Evolutionary conservation across 2,797 vertebrate species (phyloP), one percentile per base, ranked within the genome.

Genomic region (Hydrolagus colliei): DNA sequence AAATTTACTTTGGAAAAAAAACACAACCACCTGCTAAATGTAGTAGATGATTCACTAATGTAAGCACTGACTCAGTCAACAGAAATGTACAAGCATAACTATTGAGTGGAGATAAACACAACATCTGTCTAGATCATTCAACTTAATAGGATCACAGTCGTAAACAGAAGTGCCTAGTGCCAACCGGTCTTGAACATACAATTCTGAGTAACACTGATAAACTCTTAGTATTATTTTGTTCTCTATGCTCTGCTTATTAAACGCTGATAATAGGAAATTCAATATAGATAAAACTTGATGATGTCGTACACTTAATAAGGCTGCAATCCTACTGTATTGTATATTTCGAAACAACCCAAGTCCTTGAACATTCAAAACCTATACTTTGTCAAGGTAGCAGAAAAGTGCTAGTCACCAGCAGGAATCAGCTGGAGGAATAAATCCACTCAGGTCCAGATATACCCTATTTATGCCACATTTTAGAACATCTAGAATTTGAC

Each of bases 51-150:
- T 78, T 85, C 86, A 78, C 82, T 71, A 71, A 27, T 18, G 68
- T 62, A 27, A 85, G 41, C 77, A 86, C 73, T 91, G 90, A 92
- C 86, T 89, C 88, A 90, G 79, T 59, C 27, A 67, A 87, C 74
- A 90, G 87, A 87, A 87, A 90, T 35, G 73, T 0, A 0, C 88
- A 88, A 87, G 88, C 73, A 61, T 77, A 85, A 87, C n/a, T 86
- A 87, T 62, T 59, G 87, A 73, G 87, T 87, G 90, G 85, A 89
- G 88, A 80, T 79, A 71, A 18, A 52, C 61, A 35, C 59, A 68
- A 87, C 89, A 89, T n/a, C 27, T 90, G 90, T 85, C 84, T 65
- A 1, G 61, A 88, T 89, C 89, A 89, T 73, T 92, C 90, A 92
- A 76, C n/a, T 63, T 67, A 32, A 32, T 67, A 16, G 27, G 22